Evolutionary conservation across 2,888 invertebrate genomes (phyloP).

Genomic region (Eristalis arbustorum): DNA sequence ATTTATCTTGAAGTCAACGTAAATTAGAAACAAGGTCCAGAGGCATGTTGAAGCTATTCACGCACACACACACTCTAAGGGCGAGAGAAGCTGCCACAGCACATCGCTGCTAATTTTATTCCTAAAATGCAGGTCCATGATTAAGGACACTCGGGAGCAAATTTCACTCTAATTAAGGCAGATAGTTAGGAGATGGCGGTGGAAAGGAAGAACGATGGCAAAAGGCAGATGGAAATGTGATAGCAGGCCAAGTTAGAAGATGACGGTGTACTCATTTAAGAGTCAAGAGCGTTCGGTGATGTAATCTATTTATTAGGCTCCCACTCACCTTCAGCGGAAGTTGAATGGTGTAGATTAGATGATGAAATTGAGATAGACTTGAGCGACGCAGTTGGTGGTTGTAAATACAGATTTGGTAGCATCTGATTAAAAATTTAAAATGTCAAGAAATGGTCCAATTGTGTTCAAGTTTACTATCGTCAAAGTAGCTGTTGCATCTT

Average conservation of each 20-base stretch:
- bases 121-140: conserved; percentile 54
- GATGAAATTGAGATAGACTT: background rate
- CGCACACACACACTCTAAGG: background rate
- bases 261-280: background rate
- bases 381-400: background rate
- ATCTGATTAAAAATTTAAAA: background rate
- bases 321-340: background rate
- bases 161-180: conserved; percentile 55
- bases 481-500: too few relatives aligned
- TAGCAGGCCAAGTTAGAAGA: background rate
- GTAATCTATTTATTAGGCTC: conserved; percentile 23
- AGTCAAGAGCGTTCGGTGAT: conserved; percentile 10
- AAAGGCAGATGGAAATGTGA: conserved; percentile 5
- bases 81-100: conserved; percentile 17
- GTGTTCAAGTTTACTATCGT: too few relatives aligned
- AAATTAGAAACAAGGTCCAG: conserved; percentile 65
- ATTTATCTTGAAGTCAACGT: conserved; percentile 61
- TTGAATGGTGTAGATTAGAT: background rate
- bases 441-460: too few relatives aligned
- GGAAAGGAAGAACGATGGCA: background rate
- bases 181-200: background rate
- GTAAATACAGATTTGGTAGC: background rate
- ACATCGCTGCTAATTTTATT: conserved; percentile 61
- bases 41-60: conserved; percentile 4
- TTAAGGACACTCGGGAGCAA: conserved; percentile 47